Conservation (phyloP, 2,888 invertebrate species). For the Trachelus iudaicus region DNA sequence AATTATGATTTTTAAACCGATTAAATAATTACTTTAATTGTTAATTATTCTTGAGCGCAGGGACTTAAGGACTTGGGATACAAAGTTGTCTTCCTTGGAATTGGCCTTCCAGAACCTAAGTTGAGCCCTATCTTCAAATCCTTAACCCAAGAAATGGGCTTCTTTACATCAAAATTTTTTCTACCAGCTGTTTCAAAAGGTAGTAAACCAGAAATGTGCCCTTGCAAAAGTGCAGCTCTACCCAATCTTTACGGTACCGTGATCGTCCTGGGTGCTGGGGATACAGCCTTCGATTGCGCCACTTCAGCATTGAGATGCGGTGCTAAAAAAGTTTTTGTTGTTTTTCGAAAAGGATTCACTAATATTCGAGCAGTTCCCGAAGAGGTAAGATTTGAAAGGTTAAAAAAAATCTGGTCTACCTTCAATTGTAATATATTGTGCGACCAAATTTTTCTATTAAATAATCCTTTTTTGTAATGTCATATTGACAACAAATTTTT, state of each 20-base stretch:
- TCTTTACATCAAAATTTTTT: slow-evolving; percentile 95
- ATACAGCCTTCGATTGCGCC: slow-evolving; percentile 99
- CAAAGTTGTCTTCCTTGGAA: slow-evolving; percentile 85
- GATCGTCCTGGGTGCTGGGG: slow-evolving; percentile 95
- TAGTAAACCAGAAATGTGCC: slow-evolving; percentile 89
- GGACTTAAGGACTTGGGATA: slow-evolving; percentile 74
- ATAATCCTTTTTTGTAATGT: slow-evolving; percentile 14
- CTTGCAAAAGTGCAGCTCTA: slow-evolving; percentile 73
- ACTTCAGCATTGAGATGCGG: slow-evolving; percentile 97
- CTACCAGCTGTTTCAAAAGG: slow-evolving; percentile 88
- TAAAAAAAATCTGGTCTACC: background rate
- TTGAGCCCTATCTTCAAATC: slow-evolving; percentile 80
- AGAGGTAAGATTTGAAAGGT: slow-evolving; percentile 73
- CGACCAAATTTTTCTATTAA: background rate
- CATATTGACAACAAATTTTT: slow-evolving; percentile 3
- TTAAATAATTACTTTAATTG: background rate
- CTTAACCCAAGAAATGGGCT: slow-evolving; percentile 83
- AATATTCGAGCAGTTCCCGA: slow-evolving; percentile 98
- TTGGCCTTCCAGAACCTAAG: slow-evolving; percentile 93
- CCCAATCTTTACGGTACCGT: slow-evolving; percentile 84
- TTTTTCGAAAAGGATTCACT: slow-evolving; percentile 93
- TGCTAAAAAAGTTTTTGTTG: slow-evolving; percentile 89
- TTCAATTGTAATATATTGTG: background rate
- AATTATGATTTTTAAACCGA: background rate
- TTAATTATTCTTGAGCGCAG: slow-evolving; percentile 22